phyloP scores from a whole-genome alignment of 2,797 vertebrate genomes.

The Characodon lateralis region DNA sequence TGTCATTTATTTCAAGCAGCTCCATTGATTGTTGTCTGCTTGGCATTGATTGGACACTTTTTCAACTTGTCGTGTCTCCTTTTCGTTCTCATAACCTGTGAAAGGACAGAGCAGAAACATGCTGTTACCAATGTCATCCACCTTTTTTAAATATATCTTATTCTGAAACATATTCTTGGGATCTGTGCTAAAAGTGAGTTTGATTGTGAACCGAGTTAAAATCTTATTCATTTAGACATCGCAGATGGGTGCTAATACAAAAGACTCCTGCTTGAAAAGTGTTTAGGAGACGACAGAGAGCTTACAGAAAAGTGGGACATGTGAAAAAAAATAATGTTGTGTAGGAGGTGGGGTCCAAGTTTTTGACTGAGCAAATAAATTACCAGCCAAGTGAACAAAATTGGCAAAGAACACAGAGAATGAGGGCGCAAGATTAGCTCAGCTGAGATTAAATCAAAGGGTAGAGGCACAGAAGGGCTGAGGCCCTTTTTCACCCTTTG shows the following conservation, averaged over 20 bases:
- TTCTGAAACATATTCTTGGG: slow-evolving; percentile 12
- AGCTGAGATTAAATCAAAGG: slow-evolving; percentile 11
- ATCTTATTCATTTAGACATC: slow-evolving; percentile 28
- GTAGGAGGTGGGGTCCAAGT: not conserved
- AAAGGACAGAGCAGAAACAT: slow-evolving; percentile 6
- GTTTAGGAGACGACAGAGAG: slow-evolving; percentile 39
- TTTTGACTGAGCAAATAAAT: slow-evolving; percentile 23
- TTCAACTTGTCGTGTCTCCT: slow-evolving; percentile 16
- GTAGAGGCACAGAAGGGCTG: not conserved
- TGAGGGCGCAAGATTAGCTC: not conserved
- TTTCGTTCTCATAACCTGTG: slow-evolving; percentile 32
- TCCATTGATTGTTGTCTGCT: slow-evolving; percentile 51
- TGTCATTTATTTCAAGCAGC: slow-evolving; percentile 45
- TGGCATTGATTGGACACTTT: slow-evolving; percentile 46
- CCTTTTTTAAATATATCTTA: slow-evolving; percentile 9
- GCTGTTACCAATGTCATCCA: no score
- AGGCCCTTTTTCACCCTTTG: not conserved
- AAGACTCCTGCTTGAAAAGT: slow-evolving; percentile 23
- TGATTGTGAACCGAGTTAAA: slow-evolving; percentile 37
- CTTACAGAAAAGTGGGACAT: slow-evolving; percentile 8
- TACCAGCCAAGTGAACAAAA: slow-evolving; percentile 18
- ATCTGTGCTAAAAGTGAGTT: slow-evolving; percentile 22
- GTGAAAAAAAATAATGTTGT: slow-evolving; percentile 24
- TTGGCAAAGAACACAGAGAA: slow-evolving; percentile 21
- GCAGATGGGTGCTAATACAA: slow-evolving; percentile 45